Evolutionary conservation across 2,797 vertebrate species (phyloP).

Genomic region (Argentina silus): DNA sequence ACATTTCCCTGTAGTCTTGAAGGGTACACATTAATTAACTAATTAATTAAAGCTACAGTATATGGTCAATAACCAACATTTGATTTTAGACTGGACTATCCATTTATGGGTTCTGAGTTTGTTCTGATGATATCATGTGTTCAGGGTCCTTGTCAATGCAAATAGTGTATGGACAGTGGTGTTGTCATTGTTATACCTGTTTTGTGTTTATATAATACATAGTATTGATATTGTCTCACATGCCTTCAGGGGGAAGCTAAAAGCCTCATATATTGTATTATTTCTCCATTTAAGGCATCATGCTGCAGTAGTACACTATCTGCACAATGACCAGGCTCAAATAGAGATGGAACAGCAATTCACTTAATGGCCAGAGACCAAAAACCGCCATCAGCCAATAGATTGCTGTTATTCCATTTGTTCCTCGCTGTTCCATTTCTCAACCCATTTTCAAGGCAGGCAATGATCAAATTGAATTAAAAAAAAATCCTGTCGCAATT

Average conservation of each 20-base stretch:
- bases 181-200: not conserved
- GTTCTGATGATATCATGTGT: not conserved
- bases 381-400: slow-evolving; percentile 6
- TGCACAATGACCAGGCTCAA: slow-evolving; percentile 16
- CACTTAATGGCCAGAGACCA: not conserved
- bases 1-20: not conserved
- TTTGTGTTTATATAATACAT: not conserved
- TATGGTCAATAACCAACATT: not conserved
- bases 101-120: not conserved
- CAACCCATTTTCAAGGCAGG: not conserved
- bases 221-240: not conserved
- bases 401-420: slow-evolving; percentile 34
- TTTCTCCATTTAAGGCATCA: slow-evolving; percentile 1
- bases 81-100: not conserved
- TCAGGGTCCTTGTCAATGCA: not conserved
- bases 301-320: slow-evolving; percentile 8
- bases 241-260: not conserved
- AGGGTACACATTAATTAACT: not conserved
- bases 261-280: not conserved
- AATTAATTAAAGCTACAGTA: too few species aligned
- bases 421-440: slow-evolving; percentile 19
- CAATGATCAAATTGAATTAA: slow-evolving; percentile 10
- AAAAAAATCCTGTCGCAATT: slow-evolving; percentile 23
- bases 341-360: slow-evolving; percentile 37
- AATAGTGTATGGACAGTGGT: not conserved